Evolutionary conservation across 2,113 vertebrate genomes (phyloP).

Genomic region (Gymnarchus niloticus): DNA sequence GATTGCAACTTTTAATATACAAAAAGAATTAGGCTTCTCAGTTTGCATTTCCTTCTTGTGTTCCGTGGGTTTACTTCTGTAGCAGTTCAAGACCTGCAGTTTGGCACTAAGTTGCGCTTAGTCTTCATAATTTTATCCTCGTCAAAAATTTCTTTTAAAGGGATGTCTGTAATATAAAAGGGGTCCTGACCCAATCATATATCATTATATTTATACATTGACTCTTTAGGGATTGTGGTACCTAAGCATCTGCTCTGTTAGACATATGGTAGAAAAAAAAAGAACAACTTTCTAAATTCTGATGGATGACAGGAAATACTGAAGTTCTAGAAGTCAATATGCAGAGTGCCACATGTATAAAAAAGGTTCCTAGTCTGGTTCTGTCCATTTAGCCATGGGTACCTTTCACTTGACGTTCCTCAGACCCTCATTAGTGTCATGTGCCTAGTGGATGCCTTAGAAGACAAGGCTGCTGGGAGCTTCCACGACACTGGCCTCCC

Average conservation of each 20-base stretch:
- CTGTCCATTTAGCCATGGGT: too few relatives aligned
- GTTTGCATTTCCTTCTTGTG: neutral
- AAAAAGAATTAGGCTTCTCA: neutral
- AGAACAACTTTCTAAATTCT: neutral
- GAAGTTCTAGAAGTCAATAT: too few relatives aligned
- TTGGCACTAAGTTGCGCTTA: neutral
- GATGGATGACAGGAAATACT: too few relatives aligned
- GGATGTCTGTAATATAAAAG: too few relatives aligned
- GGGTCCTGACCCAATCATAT: too few relatives aligned
- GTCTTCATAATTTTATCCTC: too few relatives aligned
- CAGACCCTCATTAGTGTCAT: neutral
- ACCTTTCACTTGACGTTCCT: neutral
- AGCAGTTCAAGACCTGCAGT: neutral
- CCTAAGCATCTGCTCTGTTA: neutral
- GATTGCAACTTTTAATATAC: neutral
- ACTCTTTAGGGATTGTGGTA: neutral
- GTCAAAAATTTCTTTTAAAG: too few relatives aligned
- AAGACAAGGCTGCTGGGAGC: neutral
- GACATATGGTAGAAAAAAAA: neutral
- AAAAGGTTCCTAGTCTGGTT: too few relatives aligned
- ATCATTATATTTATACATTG: neutral
- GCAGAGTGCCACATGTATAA: neutral
- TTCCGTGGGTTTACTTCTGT: neutral
- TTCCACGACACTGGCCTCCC: neutral
- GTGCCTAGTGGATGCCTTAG: neutral